These are phyloP conservation scores for Pantala flavescens DNA, from an alignment of 1,140 invertebrate genomes.

Conservation along the genomic window DNA sequence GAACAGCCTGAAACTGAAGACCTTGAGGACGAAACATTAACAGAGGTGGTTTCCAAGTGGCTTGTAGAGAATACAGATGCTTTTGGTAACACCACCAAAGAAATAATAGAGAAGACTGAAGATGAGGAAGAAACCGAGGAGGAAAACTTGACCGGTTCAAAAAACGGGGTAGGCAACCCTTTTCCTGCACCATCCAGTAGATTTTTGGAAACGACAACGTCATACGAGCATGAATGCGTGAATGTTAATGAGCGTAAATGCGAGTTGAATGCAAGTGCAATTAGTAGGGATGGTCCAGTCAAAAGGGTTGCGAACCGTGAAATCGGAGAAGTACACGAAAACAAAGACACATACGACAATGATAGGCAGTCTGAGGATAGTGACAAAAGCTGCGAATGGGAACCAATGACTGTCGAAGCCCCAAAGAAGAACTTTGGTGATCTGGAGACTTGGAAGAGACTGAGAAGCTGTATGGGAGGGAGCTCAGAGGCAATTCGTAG, in stretches of 20 bases:
- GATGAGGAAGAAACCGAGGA: constrained; percentile 22
- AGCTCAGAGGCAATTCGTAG: background rate
- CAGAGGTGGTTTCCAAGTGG: constrained; percentile 37
- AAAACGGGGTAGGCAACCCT: constrained; percentile 46
- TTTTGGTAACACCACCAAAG: constrained; percentile 22
- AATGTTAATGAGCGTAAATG: background rate
- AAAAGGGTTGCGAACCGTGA: background rate
- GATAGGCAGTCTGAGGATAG: background rate
- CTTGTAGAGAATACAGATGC: constrained; percentile 27
- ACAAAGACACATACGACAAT: no score
- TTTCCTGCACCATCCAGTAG: constrained; percentile 44
- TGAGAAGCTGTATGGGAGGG: background rate
- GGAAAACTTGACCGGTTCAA: constrained; percentile 33
- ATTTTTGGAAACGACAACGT: constrained; percentile 17
- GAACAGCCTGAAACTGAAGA: background rate
- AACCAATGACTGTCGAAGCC: background rate
- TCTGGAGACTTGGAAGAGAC: background rate
- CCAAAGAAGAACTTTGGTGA: background rate
- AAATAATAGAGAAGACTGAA: constrained; percentile 23
- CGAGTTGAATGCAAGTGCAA: background rate
- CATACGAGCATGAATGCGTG: background rate
- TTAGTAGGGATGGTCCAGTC: background rate
- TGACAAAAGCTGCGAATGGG: background rate
- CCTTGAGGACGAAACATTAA: constrained; percentile 29
- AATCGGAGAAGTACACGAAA: background rate